These are phyloP conservation scores for Otis tarda DNA, from an alignment of 2,113 vertebrate genomes.

Conservation along the genomic window DNA sequence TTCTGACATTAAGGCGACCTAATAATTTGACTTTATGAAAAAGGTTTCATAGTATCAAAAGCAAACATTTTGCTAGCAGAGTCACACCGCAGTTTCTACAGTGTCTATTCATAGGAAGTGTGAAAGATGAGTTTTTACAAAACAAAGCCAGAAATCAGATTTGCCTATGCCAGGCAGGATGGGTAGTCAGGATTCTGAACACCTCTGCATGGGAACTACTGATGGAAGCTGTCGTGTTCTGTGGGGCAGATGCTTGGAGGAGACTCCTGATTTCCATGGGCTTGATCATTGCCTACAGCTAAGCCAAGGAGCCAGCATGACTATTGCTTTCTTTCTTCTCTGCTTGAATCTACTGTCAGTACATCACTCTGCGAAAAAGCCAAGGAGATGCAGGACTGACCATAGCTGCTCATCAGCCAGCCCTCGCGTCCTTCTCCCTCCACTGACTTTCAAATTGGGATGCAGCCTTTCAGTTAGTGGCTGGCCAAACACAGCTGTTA, in stretches of 20 bases:
- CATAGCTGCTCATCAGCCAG: not conserved
- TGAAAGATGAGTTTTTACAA: not conserved
- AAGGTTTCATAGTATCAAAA: not conserved
- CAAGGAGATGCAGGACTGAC: not conserved
- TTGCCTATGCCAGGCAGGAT: not conserved
- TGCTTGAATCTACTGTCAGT: not conserved
- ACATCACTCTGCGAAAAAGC: not conserved
- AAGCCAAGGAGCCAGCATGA: not conserved
- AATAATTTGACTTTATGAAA: not conserved
- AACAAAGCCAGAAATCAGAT: not conserved
- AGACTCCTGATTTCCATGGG: not conserved
- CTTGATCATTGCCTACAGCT: not conserved
- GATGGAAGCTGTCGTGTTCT: not conserved
- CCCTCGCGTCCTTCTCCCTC: not conserved
- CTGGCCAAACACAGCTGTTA: constrained; percentile 45
- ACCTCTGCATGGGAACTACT: not conserved
- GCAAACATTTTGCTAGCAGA: not conserved
- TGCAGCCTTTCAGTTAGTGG: not conserved
- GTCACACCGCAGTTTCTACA: not conserved
- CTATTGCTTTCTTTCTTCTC: not conserved
- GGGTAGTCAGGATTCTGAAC: not conserved
- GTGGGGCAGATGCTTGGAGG: not conserved
- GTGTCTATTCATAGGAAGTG: not conserved
- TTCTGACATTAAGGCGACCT: not conserved
- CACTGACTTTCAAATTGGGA: not conserved